Evolutionary conservation across 2,797 vertebrate genomes (phyloP), one percentile per base, ranked within the genome.

Genomic region (Ctenopoma multispine): DNA sequence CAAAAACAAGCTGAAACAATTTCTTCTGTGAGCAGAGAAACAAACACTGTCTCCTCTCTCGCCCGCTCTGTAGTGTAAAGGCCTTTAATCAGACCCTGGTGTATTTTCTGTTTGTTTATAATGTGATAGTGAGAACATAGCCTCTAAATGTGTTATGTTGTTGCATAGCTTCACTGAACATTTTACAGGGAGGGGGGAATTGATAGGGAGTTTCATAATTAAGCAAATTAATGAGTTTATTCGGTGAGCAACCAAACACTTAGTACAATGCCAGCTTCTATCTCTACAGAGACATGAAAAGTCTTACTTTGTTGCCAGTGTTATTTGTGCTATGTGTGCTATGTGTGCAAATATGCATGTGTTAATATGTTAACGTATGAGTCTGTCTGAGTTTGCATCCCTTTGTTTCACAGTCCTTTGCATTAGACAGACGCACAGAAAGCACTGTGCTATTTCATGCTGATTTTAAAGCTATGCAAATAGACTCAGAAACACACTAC

Each of bases 141-240:
- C 79, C 79, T 84, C 72, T 23, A 80, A 91, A 90, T 86, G 89
- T 92, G 90, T 91, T 87, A 84, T 90, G 86, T 87, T 89, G 87
- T 80, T 63, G 65, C 49, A 43, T 44, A 68, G 84, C 86, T 85
- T 77, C 87, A 72, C 80, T 79, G 83, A 91, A 82, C 87, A 79
- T 85, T 90, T 86, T 76, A 80, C 84, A 70, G 69, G 49, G 67
- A 82, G 82, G 41, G 77, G 77, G 86, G 69, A 91, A 92, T 88
- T 91, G 91, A 94, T 94, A 94, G 89, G 89, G 93, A 92, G 86
- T 90, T 92, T 91, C 89, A 91, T 91, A 95, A 94, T 95, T 94
- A 94, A 94, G 89, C 70, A 93, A 93, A 94, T 94, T 94, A 95
- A 94, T 94, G 89, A 94, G 91, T 93, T 93, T 92, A 90, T 92